phyloP scores from a whole-genome alignment of 2,113 vertebrate genomes.

The Cromileptes altivelis region DNA sequence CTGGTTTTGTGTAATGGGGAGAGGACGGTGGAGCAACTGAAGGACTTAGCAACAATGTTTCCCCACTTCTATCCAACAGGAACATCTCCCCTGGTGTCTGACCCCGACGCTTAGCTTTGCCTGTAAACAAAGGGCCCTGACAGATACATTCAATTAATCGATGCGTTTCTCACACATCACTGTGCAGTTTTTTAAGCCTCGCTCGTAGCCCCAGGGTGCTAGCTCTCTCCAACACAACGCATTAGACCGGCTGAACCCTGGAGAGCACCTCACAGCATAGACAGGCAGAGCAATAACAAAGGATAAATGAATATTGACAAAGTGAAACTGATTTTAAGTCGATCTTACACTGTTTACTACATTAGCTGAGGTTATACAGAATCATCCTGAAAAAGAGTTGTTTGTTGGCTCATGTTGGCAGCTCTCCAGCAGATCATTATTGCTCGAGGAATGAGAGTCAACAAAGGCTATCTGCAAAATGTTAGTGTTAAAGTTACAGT shows the following conservation, averaged over 20 bases:
- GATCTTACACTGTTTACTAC: not conserved
- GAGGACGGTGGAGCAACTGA: slow-evolving; percentile 36
- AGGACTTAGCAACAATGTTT: slow-evolving; percentile 52
- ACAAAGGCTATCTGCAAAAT: slow-evolving; percentile 29
- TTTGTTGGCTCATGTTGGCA: slow-evolving; percentile 11
- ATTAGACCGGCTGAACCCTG: slow-evolving; percentile 29
- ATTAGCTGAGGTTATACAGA: not conserved
- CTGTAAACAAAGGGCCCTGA: slow-evolving; percentile 63
- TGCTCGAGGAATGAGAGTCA: slow-evolving; percentile 11
- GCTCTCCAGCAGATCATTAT: slow-evolving; percentile 1
- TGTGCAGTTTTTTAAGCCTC: slow-evolving; percentile 20
- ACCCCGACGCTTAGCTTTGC: slow-evolving; percentile 60
- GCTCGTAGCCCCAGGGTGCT: not conserved
- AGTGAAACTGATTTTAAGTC: slow-evolving; percentile 19
- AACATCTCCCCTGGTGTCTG: slow-evolving; percentile 58
- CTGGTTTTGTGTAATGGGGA: slow-evolving; percentile 18
- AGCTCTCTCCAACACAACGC: slow-evolving; percentile 7
- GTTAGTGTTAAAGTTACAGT: slow-evolving; percentile 18
- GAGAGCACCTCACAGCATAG: slow-evolving; percentile 7
- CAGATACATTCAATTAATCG: slow-evolving; percentile 63
- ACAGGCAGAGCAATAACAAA: slow-evolving; percentile 9
- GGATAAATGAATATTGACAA: slow-evolving; percentile 13
- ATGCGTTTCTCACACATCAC: slow-evolving; percentile 39
- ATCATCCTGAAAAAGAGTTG: not conserved
- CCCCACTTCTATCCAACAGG: slow-evolving; percentile 27